Base-by-base conservation (phyloP, 92 coral and sea anemone genomes). In the Paragorgia papillata region DNA sequence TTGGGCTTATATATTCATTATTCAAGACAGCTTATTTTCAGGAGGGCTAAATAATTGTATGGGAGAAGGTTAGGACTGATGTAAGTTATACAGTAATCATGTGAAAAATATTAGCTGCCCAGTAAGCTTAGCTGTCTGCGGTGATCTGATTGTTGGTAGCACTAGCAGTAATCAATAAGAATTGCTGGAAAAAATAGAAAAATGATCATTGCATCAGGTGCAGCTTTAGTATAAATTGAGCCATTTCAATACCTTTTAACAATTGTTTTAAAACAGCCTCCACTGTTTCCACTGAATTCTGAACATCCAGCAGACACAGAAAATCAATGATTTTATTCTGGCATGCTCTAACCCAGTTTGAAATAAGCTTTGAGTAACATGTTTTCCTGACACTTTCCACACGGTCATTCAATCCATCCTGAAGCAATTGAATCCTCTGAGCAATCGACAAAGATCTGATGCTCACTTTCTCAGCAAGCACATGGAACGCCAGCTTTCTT, bases 161-260 rank as follows among this genome's bases (percentile, higher is more conserved):
- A n/a, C n/a, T n/a, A n/a, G n/a, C n/a, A n/a, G n/a, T n/a, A n/a
- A n/a, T n/a, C n/a, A n/a, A n/a, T n/a, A n/a, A n/a, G n/a, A n/a
- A n/a, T n/a, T n/a, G n/a, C n/a, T n/a, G n/a, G n/a, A n/a, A n/a
- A n/a, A n/a, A n/a, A n/a, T n/a, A n/a, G n/a, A n/a, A n/a, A n/a
- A n/a, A n/a, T n/a, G n/a, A n/a, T n/a, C n/a, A n/a, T n/a, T n/a
- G n/a, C n/a, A n/a, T n/a, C n/a, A n/a, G n/a, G n/a, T n/a, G n/a
- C n/a, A n/a, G n/a, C n/a, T n/a, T n/a, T n/a, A n/a, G n/a, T n/a
- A n/a, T n/a, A n/a, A n/a, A n/a, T n/a, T n/a, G n/a, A n/a, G n/a
- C n/a, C n/a, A n/a, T n/a, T n/a, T n/a, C n/a, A n/a, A n/a, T n/a
- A 92, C 97, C 97, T 88, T 88, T 81, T 21, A 92, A 68, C 35